Evolutionary conservation across 2,797 vertebrate genomes (phyloP), one percentile per base, ranked within the genome.

Genomic region (Phataginus tetradactyla): DNA sequence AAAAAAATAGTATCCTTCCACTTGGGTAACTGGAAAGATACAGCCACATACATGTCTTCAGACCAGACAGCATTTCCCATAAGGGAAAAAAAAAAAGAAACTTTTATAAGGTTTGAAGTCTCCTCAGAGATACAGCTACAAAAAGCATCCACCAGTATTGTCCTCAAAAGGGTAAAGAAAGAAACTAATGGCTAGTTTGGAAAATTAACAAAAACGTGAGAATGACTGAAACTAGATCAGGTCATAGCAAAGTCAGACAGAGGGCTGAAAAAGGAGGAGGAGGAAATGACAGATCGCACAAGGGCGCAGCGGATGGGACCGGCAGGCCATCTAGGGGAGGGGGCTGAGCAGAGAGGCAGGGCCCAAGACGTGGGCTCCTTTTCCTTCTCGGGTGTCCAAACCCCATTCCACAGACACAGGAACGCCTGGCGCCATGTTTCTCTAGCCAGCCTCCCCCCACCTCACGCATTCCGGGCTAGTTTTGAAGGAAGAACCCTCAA

Each of bases 181-280:
- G 81, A 94, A 45, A 81, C 21, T 37, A 53, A 93, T 51, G 57
- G 75, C 61, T 34, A 69, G 69, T 87, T 87, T 92, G 83, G 74
- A 86, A 97, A 96, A 96, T 96, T 96, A 95, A 80, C 87, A 94
- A 92, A 94, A 92, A 78, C 72, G 84, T 3, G 64, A 92, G 42
- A 89, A 78, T 83, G 8, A 49, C 64, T 53, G 66, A 96, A 95
- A 95, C 45, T 13, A 97, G 53, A 95, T 63, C n/a, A 39, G 95
- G 96, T 89, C 45, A 51, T 34, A 69, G 45, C 81, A 92, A 95
- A 95, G 86, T 85, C 95, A 93, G 93, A 75, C 49, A 63, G 55
- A 83, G 7, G 34, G 8, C 5, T 92, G 64, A 90, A 77, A 90
- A 94, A 37, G 49, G 68, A 90, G 77, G n/a, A 42, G 68, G 45